Conservation (phyloP, 2,797 vertebrate species). For the Euthynnus affinis region DNA sequence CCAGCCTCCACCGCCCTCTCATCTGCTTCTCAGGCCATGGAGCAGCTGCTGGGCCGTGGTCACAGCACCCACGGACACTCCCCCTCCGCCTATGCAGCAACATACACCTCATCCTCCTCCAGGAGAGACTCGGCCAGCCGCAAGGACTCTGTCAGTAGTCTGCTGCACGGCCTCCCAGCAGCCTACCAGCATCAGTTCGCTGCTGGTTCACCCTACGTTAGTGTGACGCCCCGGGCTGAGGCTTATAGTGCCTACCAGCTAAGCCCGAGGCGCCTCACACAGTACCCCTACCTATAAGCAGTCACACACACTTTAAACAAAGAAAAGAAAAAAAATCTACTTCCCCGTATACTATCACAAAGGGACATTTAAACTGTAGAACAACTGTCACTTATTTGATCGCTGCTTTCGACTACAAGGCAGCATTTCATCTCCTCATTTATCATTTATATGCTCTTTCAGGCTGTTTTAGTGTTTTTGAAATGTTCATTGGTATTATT, state of each 20-base stretch:
- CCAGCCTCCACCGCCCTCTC: conserved; percentile 91
- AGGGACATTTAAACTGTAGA: conserved; percentile 62
- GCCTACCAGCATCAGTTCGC: conserved; percentile 95
- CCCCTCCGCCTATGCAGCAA: conserved; percentile 87
- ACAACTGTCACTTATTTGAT: conserved; percentile 68
- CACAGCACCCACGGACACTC: conserved; percentile 80
- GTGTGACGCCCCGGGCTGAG: conserved; percentile 81
- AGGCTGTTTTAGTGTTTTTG: conserved; percentile 75
- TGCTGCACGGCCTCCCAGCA: conserved; percentile 92
- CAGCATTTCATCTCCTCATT: conserved; percentile 62
- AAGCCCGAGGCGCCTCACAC: conserved; percentile 94
- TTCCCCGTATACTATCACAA: conserved; percentile 46
- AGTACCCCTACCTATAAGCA: conserved; percentile 94
- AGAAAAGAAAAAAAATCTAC: conserved; percentile 21
- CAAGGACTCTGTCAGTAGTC: conserved; percentile 89
- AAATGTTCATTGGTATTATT: conserved; percentile 64
- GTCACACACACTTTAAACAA: conserved; percentile 24
- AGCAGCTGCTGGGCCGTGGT: conserved; percentile 87
- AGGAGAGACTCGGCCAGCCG: conserved; percentile 87
- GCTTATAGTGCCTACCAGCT: conserved; percentile 96
- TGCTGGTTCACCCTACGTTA: conserved; percentile 89
- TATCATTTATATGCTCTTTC: conserved; percentile 72
- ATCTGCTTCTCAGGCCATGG: conserved; percentile 93
- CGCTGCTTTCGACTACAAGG: conserved; percentile 70
- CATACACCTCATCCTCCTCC: conserved; percentile 85